These are phyloP conservation scores for Pachypeltis micranthus DNA, from an alignment of 1,140 invertebrate species.

Conservation along the genomic window DNA sequence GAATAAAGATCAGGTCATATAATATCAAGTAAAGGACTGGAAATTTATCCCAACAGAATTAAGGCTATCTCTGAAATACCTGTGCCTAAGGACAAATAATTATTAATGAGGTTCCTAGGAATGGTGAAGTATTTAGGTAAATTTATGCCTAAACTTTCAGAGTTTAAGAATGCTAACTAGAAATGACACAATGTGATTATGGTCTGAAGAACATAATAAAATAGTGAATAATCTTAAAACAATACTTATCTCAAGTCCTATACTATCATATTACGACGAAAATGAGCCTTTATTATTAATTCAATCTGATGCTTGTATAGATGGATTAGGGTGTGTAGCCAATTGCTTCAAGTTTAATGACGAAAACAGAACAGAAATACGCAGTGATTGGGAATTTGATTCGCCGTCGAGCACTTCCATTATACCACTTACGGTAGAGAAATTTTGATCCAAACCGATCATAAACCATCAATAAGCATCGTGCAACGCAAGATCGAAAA, in stretches of 20 bases:
- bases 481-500: too few species aligned
- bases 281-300: slow-evolving; percentile 8
- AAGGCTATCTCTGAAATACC: background rate
- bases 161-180: slow-evolving; percentile 5
- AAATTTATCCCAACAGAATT: background rate
- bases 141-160: slow-evolving; percentile 12
- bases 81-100: background rate
- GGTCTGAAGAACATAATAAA: slow-evolving; percentile 6
- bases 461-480: too few species aligned
- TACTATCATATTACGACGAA: slow-evolving; percentile 9
- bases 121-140: slow-evolving; percentile 11
- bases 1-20: background rate
- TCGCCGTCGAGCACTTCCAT: too few species aligned
- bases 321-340: slow-evolving; percentile 6
- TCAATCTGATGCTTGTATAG: slow-evolving; percentile 4
- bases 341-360: too few species aligned
- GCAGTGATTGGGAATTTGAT: too few species aligned
- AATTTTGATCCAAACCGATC: too few species aligned
- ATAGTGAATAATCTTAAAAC: background rate
- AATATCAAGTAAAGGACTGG: background rate
- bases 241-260: slow-evolving; percentile 5
- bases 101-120: slow-evolving; percentile 11
- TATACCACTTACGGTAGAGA: too few species aligned
- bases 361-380: too few species aligned
- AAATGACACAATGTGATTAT: slow-evolving; percentile 1